These are phyloP conservation scores for Tragelaphus strepsiceros DNA, from an alignment of 2,113 vertebrate genomes.

Conservation along the genomic window DNA sequence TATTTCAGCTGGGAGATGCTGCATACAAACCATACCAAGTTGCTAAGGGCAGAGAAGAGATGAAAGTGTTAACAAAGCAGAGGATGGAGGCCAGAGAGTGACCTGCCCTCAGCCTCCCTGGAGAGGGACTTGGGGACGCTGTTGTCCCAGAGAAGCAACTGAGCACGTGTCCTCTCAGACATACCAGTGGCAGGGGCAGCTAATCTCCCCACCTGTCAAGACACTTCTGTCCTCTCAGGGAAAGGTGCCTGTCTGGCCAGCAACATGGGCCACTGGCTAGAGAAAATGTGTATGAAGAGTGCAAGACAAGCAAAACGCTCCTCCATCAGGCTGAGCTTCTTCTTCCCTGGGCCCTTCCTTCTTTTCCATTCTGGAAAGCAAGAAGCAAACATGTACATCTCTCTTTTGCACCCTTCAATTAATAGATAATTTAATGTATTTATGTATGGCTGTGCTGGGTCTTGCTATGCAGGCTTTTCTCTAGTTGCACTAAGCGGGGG, in stretches of 20 bases:
- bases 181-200: not conserved
- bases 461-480: not conserved
- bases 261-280: not conserved
- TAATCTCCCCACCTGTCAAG: not conserved
- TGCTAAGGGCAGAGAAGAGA: not conserved
- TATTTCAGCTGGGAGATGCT: not conserved
- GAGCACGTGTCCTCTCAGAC: not conserved
- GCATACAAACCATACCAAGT: not conserved
- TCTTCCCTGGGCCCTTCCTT: not conserved
- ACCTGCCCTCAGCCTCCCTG: not conserved
- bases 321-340: not conserved
- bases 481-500: not conserved
- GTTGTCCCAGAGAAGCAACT: not conserved
- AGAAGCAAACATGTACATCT: not conserved
- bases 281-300: not conserved
- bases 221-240: not conserved
- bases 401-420: not conserved
- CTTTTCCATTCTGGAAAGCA: not conserved
- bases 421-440: not conserved
- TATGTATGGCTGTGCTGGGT: not conserved
- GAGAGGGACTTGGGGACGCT: not conserved
- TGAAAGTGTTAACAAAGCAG: not conserved
- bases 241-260: not conserved
- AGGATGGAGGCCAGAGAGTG: not conserved
- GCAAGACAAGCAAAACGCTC: accelerated